Base-by-base conservation (phyloP, 2,113 vertebrate genomes). In the Semicossyphus pulcher region DNA sequence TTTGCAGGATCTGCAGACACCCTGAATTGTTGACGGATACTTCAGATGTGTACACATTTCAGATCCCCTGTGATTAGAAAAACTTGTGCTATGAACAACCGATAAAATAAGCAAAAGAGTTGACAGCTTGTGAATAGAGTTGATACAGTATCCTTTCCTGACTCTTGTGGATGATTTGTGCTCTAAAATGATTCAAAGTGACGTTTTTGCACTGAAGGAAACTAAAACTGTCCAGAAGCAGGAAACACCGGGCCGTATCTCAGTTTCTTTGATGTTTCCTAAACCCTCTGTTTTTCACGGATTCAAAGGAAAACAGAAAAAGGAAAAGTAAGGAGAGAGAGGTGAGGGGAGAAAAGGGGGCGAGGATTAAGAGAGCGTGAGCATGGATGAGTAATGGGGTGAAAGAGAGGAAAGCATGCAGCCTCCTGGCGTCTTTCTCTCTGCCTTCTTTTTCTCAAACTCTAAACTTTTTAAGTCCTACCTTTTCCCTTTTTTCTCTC, bases 371-470 rank as follows among this genome's bases (percentile, higher is more conserved):
- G 51, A 44, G 47, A 47, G 41, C 29, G 41, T 39, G 69, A 57
- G 56, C 23, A 20, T 34, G 20, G 66, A 66, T 76, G 70, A 84
- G 48, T 67, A 76, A 74, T 85, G 62, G 52, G 32, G 64, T 70
- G 60, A 72, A 69, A 37, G 72, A 49, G 31, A 73, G 25, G 68
- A 72, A 76, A 72, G 65, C 60, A 76, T 60, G 69, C 57, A 70
- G 57, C 56, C 41, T 77, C 20, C 49, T 86, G 72, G 65, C 67
- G 34, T 44, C 53, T 42, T 47, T 18, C 34, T 68, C 28, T 64
- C 25, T 31, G 18, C 31, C 32, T n/a, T 75, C 70, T 75, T 32
- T 65, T 20, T 41, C 34, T 71, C 39, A 29, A 23, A 7, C 42
- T 57, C n/a, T 47, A 16, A 21, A 51, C 49, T 57, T 31, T 59